A percentile compares a stretch with the other conserved stretches of the same genome.
Conservation (phyloP, 1,140 invertebrate genomes). For the Oreohelix idahoensis region DNA sequence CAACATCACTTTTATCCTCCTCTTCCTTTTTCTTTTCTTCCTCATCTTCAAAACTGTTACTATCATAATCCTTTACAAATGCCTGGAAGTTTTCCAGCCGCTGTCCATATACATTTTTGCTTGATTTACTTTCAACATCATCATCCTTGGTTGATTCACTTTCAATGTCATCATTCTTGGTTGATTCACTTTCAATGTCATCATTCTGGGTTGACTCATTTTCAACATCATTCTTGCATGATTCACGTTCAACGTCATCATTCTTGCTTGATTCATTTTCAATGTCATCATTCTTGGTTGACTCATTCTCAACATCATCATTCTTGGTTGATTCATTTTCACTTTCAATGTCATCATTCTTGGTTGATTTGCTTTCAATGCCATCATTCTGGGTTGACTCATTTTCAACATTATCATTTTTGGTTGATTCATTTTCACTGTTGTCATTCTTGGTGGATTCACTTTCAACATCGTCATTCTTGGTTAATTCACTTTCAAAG, state of each 20-base stretch:
- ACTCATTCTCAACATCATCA: too few relatives aligned
- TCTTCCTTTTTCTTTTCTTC: too few relatives aligned
- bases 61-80: not conserved
- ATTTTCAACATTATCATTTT: not conserved
- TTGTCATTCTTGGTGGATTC: not conserved
- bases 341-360: not conserved
- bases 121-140: not conserved
- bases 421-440: not conserved
- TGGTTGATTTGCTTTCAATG: not conserved
- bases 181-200: not conserved
- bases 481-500: too few relatives aligned
- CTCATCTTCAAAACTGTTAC: not conserved
- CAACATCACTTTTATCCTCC: too few relatives aligned
- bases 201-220: too few relatives aligned
- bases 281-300: not conserved
- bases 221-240: not conserved
- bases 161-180: not conserved
- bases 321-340: not conserved
- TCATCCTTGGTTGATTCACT: conserved; percentile 1
- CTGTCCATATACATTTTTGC: not conserved
- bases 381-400: too few relatives aligned
- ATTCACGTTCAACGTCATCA: not conserved
- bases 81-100: too few relatives aligned
- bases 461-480: not conserved
- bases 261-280: not conserved